phyloP scores from a whole-genome alignment of 2,888 invertebrate species.

The Caenorhabditis panamensis region DNA sequence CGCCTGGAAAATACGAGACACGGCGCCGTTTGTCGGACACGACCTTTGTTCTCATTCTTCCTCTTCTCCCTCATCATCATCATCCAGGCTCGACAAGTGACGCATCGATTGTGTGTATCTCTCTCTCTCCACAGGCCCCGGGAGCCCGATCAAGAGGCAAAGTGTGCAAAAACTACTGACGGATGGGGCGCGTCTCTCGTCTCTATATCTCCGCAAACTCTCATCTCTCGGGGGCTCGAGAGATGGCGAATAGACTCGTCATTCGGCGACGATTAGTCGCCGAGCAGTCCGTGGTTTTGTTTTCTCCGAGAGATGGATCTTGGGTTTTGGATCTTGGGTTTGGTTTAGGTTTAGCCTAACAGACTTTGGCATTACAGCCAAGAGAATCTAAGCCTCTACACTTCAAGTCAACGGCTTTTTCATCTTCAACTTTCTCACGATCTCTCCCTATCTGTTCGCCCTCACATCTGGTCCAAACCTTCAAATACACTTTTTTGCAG shows the following conservation, averaged over 20 bases:
- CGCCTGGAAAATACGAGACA: too few relatives aligned
- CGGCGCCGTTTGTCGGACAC: too few relatives aligned
- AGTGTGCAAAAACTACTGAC: constrained; percentile 36
- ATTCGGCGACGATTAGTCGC: constrained; percentile 43
- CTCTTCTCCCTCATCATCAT: constrained; percentile 8
- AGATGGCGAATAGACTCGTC: neutral
- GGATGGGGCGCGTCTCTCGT: constrained; percentile 18
- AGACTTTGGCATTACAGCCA: too few relatives aligned
- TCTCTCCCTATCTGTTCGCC: neutral
- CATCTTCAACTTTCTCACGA: constrained; percentile 1
- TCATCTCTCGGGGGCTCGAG: constrained; percentile 3
- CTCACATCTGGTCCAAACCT: neutral
- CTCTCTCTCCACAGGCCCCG: neutral
- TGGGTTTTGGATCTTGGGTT: neutral
- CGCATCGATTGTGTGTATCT: constrained; percentile 13
- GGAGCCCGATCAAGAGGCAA: constrained; percentile 16
- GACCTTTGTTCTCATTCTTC: constrained; percentile 51
- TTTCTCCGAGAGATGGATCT: neutral
- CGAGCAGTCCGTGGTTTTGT: neutral
- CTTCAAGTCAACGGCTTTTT: too few relatives aligned
- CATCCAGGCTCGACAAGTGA: constrained; percentile 24
- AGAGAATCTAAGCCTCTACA: too few relatives aligned
- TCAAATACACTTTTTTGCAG: constrained; percentile 19
- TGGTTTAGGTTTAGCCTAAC: neutral
- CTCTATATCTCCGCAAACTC: constrained; percentile 33